Conservation (phyloP, 2,888 invertebrate genomes). For the Acronicta psi region DNA sequence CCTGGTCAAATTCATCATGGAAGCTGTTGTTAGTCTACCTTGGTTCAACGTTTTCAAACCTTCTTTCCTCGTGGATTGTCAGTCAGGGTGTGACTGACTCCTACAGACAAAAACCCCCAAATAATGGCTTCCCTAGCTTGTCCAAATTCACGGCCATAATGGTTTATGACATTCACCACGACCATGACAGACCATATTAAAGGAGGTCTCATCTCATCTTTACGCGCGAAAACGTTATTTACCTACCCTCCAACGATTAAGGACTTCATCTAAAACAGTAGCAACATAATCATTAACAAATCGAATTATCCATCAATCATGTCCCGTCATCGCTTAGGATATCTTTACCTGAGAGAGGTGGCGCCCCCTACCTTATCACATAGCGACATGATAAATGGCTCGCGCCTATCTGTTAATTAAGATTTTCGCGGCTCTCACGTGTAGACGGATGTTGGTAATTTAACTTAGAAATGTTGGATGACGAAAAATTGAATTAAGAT, state of each 20-base stretch:
- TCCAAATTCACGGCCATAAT: too few relatives aligned
- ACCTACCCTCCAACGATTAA: neutral
- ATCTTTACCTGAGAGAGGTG: slow-evolving; percentile 71
- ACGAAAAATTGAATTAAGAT: slow-evolving; percentile 57
- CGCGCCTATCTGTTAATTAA: slow-evolving; percentile 88
- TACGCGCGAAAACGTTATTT: neutral
- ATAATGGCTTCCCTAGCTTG: too few relatives aligned
- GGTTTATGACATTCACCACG: too few relatives aligned
- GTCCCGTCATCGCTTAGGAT: slow-evolving; percentile 70
- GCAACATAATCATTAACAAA: slow-evolving; percentile 42
- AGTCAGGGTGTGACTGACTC: too few relatives aligned
- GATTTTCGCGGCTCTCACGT: slow-evolving; percentile 86
- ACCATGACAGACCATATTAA: too few relatives aligned
- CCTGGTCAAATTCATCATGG: too few relatives aligned
- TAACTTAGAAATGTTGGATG: slow-evolving; percentile 75
- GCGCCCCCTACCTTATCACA: slow-evolving; percentile 76
- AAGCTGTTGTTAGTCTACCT: too few relatives aligned
- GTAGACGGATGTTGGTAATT: slow-evolving; percentile 83
- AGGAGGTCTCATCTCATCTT: too few relatives aligned
- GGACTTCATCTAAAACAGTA: slow-evolving; percentile 25
- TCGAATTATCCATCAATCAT: slow-evolving; percentile 69
- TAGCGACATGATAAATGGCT: slow-evolving; percentile 79
- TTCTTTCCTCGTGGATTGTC: too few relatives aligned
- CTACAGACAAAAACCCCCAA: too few relatives aligned
- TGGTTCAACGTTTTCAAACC: too few relatives aligned